phyloP scores from a whole-genome alignment of 2,113 vertebrate genomes.

The Bucco capensis region DNA sequence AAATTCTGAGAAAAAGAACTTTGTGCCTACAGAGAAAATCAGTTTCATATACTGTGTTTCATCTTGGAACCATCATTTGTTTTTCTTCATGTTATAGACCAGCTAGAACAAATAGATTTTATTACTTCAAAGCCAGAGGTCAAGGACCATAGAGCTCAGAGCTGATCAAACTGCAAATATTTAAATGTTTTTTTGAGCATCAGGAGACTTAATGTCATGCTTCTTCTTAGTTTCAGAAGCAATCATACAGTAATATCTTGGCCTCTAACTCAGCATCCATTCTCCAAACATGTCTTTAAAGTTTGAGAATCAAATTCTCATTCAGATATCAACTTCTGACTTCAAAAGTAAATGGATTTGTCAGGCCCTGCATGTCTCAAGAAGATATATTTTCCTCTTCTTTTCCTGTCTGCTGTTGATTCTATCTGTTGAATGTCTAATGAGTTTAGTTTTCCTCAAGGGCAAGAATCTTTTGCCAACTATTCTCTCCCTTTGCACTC shows the following conservation, averaged over 20 bases:
- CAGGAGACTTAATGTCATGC: constrained; percentile 4
- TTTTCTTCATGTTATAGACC: constrained; percentile 3
- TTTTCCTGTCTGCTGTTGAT: not conserved
- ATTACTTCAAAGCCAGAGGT: constrained; percentile 53
- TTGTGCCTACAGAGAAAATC: constrained; percentile 31
- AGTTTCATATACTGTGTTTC: constrained; percentile 27
- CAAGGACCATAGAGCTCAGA: not conserved
- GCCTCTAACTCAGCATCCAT: constrained; percentile 15
- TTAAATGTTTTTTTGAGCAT: constrained; percentile 17
- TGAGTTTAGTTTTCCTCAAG: constrained; percentile 39
- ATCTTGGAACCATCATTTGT: constrained; percentile 40
- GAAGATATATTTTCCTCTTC: constrained; percentile 23
- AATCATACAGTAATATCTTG: not conserved
- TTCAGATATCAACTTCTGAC: constrained; percentile 41
- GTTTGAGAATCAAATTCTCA: constrained; percentile 46
- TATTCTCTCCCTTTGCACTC: not conserved
- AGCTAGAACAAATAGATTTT: constrained; percentile 43
- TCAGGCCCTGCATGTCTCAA: constrained; percentile 19
- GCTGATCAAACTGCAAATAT: constrained; percentile 34
- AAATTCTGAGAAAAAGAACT: constrained; percentile 43
- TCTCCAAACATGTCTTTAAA: constrained; percentile 15
- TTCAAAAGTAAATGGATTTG: constrained; percentile 33
- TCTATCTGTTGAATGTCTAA: constrained; percentile 45
- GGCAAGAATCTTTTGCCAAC: not conserved
- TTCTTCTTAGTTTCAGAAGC: constrained; percentile 46